These are phyloP conservation scores for Sycophaga agraensis DNA, from an alignment of 1,140 invertebrate species.

Conservation along the genomic window DNA sequence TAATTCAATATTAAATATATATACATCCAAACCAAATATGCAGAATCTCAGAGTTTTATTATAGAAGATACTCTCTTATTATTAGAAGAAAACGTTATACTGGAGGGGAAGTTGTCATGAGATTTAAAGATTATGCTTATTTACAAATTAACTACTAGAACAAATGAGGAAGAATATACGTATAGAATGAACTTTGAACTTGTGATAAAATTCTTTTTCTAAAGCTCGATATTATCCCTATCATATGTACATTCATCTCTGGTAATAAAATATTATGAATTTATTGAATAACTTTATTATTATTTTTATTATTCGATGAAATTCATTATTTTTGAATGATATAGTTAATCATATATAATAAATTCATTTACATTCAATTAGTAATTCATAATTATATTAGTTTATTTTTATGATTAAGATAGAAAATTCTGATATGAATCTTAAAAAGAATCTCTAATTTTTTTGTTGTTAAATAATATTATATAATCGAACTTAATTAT, in stretches of 20 bases:
- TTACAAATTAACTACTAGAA: neutral
- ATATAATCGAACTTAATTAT: neutral
- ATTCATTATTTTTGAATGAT: too few relatives aligned
- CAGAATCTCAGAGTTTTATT: neutral
- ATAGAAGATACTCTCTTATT: neutral
- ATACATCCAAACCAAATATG: neutral
- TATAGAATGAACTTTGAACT: neutral
- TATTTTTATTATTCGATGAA: too few relatives aligned
- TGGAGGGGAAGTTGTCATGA: too few relatives aligned
- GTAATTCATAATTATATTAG: neutral
- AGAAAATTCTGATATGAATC: constrained; percentile 10
- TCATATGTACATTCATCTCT: too few relatives aligned
- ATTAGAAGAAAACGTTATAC: neutral
- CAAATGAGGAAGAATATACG: neutral
- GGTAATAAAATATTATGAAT: too few relatives aligned
- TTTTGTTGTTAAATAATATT: neutral
- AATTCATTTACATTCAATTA: neutral
- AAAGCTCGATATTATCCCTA: too few relatives aligned
- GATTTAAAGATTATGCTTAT: neutral
- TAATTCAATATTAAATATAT: neutral
- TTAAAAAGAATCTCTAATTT: neutral
- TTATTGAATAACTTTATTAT: too few relatives aligned
- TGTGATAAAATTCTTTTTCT: too few relatives aligned
- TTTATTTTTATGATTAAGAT: neutral
- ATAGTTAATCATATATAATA: too few relatives aligned